Conservation (phyloP, 2,888 invertebrate species). For the Deilephila elpenor region DNA sequence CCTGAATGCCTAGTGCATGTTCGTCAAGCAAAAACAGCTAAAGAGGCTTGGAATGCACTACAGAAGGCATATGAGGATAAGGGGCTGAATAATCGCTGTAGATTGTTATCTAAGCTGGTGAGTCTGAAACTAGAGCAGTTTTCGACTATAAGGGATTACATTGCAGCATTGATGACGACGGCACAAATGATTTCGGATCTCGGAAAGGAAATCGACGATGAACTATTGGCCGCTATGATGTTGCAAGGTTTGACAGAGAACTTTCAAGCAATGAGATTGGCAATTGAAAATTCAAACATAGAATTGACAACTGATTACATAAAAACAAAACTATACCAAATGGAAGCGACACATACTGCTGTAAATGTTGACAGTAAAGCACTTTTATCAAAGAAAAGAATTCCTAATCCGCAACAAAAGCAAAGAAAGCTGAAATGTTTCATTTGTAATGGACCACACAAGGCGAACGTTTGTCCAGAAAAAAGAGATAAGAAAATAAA, state of each 20-base stretch:
- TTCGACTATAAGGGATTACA: not conserved
- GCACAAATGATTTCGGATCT: too few species aligned
- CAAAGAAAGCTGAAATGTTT: not conserved
- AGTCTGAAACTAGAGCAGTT: slow-evolving; percentile 1
- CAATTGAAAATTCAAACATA: not conserved
- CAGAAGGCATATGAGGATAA: not conserved
- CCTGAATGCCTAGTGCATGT: not conserved
- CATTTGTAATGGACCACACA: not conserved
- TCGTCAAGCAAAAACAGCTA: not conserved
- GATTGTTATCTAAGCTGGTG: not conserved
- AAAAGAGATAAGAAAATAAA: not conserved
- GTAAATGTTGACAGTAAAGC: not conserved
- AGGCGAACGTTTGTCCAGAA: not conserved
- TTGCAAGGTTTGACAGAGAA: not conserved
- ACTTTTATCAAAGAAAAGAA: too few species aligned
- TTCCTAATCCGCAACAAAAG: too few species aligned
- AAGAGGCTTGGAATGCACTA: not conserved
- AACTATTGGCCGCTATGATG: not conserved
- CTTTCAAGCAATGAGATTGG: not conserved
- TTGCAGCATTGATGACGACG: too few species aligned
- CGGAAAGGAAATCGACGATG: too few species aligned
- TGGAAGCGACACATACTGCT: not conserved
- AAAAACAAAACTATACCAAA: not conserved
- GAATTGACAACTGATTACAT: not conserved
- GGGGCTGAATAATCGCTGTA: not conserved